These are phyloP conservation scores for Lepus americanus DNA, from an alignment of 2,113 vertebrate genomes.

Conservation along the genomic window DNA sequence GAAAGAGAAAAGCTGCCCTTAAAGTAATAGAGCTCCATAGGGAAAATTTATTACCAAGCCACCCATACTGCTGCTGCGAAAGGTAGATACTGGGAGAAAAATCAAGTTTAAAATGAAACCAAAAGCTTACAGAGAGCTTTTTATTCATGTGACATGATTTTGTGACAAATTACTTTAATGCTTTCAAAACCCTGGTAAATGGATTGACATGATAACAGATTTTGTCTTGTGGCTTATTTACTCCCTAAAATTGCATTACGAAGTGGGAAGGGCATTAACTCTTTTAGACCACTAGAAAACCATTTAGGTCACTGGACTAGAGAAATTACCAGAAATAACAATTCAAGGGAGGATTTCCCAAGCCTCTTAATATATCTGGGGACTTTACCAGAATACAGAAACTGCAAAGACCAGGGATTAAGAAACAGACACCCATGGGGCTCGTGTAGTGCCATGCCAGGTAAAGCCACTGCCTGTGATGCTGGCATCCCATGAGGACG, in stretches of 20 bases:
- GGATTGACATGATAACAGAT: slow-evolving; percentile 72
- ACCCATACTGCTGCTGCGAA: background rate
- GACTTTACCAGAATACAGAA: background rate
- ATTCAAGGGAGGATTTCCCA: background rate
- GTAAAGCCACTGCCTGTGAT: too few species aligned
- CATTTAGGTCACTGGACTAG: background rate
- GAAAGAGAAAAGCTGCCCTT: slow-evolving; percentile 62
- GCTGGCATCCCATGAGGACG: too few species aligned
- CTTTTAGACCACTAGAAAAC: slow-evolving; percentile 45
- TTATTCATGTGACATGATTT: slow-evolving; percentile 65
- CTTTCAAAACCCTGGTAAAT: slow-evolving; percentile 66
- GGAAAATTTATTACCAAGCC: slow-evolving; percentile 56
- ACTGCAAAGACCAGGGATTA: background rate
- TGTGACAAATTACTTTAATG: slow-evolving; percentile 69
- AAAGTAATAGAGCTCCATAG: slow-evolving; percentile 41
- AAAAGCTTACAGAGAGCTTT: slow-evolving; percentile 58
- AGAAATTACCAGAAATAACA: slow-evolving; percentile 38
- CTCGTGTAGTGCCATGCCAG: too few species aligned
- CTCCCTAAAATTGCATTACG: slow-evolving; percentile 63
- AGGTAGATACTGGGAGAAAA: slow-evolving; percentile 24
- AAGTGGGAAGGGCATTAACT: slow-evolving; percentile 32
- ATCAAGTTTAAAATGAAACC: slow-evolving; percentile 47
- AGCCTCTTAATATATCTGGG: background rate
- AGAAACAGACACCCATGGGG: background rate
- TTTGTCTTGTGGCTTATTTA: slow-evolving; percentile 68